phyloP scores from a whole-genome alignment of 37 sponge, comb jelly and placozoan genomes.

The Amphimedon queenslandica region DNA sequence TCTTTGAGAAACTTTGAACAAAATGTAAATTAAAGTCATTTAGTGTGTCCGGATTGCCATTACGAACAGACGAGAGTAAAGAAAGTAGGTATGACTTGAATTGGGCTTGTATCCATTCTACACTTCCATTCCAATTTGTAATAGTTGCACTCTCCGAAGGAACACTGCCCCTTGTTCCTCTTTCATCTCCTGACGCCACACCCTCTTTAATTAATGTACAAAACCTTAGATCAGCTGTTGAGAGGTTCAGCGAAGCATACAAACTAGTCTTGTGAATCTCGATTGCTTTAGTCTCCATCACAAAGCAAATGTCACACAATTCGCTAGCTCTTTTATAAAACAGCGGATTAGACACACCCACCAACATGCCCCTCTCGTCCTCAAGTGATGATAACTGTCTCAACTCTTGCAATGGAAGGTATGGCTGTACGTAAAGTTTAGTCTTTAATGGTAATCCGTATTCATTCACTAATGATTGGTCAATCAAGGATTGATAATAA shows the following conservation, averaged over 20 bases:
- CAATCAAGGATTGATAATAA: slow-evolving; percentile 10
- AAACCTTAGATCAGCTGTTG: slow-evolving; percentile 72
- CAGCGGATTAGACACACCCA: slow-evolving; percentile 66
- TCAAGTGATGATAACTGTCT: slow-evolving; percentile 2
- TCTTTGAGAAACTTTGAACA: slow-evolving; percentile 14
- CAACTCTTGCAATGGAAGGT: slow-evolving; percentile 63
- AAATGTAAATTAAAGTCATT: slow-evolving; percentile 54
- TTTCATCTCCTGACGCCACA: not conserved
- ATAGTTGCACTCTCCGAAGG: not conserved
- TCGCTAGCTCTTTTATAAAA: slow-evolving; percentile 48
- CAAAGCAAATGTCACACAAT: slow-evolving; percentile 50
- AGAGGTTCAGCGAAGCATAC: slow-evolving; percentile 24
- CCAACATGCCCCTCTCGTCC: not conserved
- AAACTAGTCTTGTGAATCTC: slow-evolving; percentile 13
- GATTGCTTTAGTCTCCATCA: slow-evolving; percentile 31
- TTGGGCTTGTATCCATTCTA: slow-evolving; percentile 67
- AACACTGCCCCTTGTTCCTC: not conserved
- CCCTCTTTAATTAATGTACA: slow-evolving; percentile 18
- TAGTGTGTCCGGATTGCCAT: slow-evolving; percentile 1
- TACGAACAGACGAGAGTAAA: slow-evolving; percentile 28
- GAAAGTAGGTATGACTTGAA: slow-evolving; percentile 55
- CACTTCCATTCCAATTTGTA: slow-evolving; percentile 63
- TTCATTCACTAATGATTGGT: not conserved
- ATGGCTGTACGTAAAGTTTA: slow-evolving; percentile 55
- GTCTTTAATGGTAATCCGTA: slow-evolving; percentile 24